Conservation (phyloP, 2,797 vertebrate genomes). For the Enteromius viviparus region DNA sequence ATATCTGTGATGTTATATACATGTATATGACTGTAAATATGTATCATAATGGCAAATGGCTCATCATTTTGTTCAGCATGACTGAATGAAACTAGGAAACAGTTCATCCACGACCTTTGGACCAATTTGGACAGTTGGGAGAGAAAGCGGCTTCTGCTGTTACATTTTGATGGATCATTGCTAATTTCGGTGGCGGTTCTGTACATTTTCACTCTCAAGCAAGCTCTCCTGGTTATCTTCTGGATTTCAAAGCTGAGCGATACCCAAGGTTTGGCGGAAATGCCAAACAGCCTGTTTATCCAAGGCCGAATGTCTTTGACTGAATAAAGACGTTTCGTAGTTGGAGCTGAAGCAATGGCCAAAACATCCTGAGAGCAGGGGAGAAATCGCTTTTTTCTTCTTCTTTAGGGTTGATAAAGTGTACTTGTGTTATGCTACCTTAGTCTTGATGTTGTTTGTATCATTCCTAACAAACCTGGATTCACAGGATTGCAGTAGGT, state of each 20-base stretch:
- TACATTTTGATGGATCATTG: conserved; percentile 19
- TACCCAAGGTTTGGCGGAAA: neutral
- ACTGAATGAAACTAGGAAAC: conserved; percentile 28
- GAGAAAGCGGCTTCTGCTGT: conserved; percentile 29
- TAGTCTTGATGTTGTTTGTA: conserved; percentile 15
- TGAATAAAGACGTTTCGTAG: neutral
- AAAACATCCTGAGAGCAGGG: neutral
- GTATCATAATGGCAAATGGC: neutral
- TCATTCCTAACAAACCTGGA: conserved; percentile 2
- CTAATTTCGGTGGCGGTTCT: neutral
- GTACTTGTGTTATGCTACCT: neutral
- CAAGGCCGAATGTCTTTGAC: conserved; percentile 4
- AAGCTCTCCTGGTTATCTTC: neutral
- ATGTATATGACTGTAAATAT: conserved; percentile 9
- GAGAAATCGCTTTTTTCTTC: neutral
- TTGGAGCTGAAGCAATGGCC: neutral
- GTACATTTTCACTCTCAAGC: neutral
- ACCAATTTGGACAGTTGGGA: conserved; percentile 25
- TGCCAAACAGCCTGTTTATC: conserved; percentile 30
- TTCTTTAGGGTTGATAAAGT: neutral
- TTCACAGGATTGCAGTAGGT: neutral
- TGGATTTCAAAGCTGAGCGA: neutral
- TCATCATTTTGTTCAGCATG: conserved; percentile 4
- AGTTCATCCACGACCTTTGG: conserved; percentile 31
- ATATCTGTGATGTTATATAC: conserved; percentile 1